Evolutionary conservation across 2,113 vertebrate species (phyloP).

Genomic region (Tautogolabrus adspersus): DNA sequence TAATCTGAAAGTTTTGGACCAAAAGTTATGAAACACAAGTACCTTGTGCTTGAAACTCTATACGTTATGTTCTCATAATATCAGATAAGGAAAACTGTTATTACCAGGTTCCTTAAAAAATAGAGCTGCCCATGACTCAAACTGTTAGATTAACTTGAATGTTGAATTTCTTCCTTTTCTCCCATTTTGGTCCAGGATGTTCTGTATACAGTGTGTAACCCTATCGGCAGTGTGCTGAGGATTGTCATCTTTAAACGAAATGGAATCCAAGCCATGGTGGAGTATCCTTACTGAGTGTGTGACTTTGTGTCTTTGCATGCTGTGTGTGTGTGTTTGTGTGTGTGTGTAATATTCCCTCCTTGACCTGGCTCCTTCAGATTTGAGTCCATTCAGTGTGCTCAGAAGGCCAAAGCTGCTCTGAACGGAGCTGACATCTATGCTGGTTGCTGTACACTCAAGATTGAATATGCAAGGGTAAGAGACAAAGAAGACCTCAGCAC

Average conservation of each 20-base stretch:
- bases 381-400: conserved; percentile 93
- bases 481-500: conserved; percentile 29
- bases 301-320: conserved; percentile 1
- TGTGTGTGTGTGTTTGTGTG: not conserved
- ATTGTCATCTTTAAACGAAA: conserved; percentile 98
- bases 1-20: too few relatives aligned
- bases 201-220: conserved; percentile 95
- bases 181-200: conserved; percentile 86
- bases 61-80: too few relatives aligned
- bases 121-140: not conserved
- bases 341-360: conserved; percentile 77
- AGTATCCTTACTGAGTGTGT: conserved; percentile 65
- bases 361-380: conserved; percentile 87
- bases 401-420: conserved; percentile 96
- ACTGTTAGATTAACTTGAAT: not conserved
- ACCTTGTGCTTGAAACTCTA: too few relatives aligned
- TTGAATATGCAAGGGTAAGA: conserved; percentile 97
- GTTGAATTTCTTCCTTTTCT: conserved; percentile 23
- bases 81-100: too few relatives aligned
- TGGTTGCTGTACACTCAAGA: conserved; percentile 98
- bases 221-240: conserved; percentile 93
- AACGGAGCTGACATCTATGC: conserved; percentile 98
- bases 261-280: conserved; percentile 78
- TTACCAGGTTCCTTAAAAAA: too few relatives aligned
- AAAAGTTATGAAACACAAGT: too few relatives aligned